phyloP scores from a whole-genome alignment of 2,797 vertebrate species.

The Falco novaeseelandiae region DNA sequence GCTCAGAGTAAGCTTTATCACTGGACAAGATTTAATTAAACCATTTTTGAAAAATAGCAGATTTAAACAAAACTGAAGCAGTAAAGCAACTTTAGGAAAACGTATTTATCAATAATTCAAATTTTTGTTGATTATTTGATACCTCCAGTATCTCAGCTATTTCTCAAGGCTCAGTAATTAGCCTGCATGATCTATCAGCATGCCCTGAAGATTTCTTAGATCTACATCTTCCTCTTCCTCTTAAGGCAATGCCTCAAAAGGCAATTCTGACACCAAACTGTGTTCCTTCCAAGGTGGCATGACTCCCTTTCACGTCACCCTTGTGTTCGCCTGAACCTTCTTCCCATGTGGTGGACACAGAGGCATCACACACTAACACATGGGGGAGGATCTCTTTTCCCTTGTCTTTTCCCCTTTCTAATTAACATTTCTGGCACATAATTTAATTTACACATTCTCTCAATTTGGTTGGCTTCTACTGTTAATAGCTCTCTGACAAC shows the following conservation, averaged over 20 bases:
- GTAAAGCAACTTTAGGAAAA: neutral
- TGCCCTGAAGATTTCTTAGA: neutral
- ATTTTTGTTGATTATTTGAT: neutral
- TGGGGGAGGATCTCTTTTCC: neutral
- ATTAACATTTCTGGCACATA: neutral
- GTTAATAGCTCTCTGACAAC: neutral
- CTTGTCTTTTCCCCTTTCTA: neutral
- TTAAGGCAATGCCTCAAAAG: neutral
- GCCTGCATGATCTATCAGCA: neutral
- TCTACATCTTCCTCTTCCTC: neutral
- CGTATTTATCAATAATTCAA: neutral
- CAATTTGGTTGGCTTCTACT: neutral
- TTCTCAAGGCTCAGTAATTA: neutral
- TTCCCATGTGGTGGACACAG: neutral
- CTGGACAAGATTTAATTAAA: neutral
- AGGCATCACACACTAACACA: neutral
- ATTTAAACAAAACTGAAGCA: neutral
- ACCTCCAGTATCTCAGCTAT: neutral
- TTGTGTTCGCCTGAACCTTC: neutral
- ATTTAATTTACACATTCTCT: neutral
- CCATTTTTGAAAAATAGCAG: neutral
- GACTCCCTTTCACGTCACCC: neutral
- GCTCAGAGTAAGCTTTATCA: neutral
- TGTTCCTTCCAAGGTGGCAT: neutral
- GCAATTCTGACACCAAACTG: neutral